Conservation (phyloP, 2,888 invertebrate genomes). For the Melipona bicolor region DNA sequence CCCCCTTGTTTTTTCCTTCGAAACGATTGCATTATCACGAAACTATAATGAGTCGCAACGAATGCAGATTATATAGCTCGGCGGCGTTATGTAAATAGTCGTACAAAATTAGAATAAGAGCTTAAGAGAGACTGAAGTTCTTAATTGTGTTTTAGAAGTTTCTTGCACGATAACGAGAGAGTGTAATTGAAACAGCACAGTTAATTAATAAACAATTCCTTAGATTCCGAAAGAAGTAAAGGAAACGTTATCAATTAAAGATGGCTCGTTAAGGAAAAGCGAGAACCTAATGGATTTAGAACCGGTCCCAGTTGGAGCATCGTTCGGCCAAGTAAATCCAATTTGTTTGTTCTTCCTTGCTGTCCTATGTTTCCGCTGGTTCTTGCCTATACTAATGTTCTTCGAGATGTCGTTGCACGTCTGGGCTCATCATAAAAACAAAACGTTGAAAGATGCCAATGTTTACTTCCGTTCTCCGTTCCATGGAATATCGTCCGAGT, state of each 20-base stretch:
- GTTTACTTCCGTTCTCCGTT: conserved; percentile 90
- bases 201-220: conserved; percentile 27
- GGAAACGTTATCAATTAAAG: conserved; percentile 62
- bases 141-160: not conserved
- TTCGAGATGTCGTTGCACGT: conserved; percentile 87
- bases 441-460: conserved; percentile 85
- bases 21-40: not conserved
- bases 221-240: conserved; percentile 79
- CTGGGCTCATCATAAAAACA: conserved; percentile 89
- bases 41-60: not conserved
- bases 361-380: conserved; percentile 79
- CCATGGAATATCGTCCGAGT: conserved; percentile 88
- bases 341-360: conserved; percentile 77
- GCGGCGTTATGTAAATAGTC: not conserved
- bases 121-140: not conserved
- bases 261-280: conserved; percentile 49
- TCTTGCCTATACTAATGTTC: conserved; percentile 84
- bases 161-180: not conserved
- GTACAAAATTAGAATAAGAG: not conserved
- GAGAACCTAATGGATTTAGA: conserved; percentile 65
- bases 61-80: not conserved
- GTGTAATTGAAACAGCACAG: not conserved
- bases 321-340: conserved; percentile 79
- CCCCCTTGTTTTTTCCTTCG: too few species aligned
- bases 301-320: conserved; percentile 74